Percentiles rank a stretch among this genome's conserved stretches.
Evolutionary conservation across 2,888 invertebrate species (phyloP).

Genomic region (Drosophila aldrichi): DNA sequence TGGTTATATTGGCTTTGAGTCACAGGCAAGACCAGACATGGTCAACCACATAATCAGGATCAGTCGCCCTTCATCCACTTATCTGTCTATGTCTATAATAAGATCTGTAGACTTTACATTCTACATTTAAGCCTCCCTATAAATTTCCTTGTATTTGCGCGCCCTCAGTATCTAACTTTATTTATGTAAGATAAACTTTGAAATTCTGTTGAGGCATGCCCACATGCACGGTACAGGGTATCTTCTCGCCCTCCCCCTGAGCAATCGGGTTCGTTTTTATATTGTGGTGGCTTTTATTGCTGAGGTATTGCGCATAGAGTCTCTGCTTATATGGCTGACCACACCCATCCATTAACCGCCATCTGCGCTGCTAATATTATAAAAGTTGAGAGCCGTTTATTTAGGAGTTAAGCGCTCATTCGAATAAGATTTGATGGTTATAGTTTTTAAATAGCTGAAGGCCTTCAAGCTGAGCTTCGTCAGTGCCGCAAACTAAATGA

Average conservation of each 20-base stretch:
- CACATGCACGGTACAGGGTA: background rate
- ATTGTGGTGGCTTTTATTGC: conserved; percentile 7
- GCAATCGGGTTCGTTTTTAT: background rate
- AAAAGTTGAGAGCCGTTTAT: conserved; percentile 3
- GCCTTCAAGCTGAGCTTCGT: background rate
- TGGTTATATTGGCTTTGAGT: too few species aligned
- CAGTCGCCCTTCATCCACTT: too few species aligned
- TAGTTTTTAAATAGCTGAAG: conserved; percentile 1
- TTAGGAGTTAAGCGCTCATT: background rate
- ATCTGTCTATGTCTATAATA: too few species aligned
- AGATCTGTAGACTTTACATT: too few species aligned
- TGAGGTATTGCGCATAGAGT: background rate
- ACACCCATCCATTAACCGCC: conserved; percentile 17
- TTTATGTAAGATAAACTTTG: too few species aligned
- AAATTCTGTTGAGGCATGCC: too few species aligned
- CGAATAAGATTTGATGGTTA: conserved; percentile 4
- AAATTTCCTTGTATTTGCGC: too few species aligned
- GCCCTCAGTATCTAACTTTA: too few species aligned
- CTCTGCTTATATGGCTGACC: conserved; percentile 5
- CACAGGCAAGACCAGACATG: too few species aligned
- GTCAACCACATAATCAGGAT: too few species aligned
- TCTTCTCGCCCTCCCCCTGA: background rate
- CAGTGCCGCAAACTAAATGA: conserved; percentile 1
- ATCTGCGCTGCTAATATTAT: conserved; percentile 12
- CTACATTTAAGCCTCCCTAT: too few species aligned